Evolutionary conservation across 1,140 invertebrate genomes (phyloP).

Genomic region (Pantala flavescens): DNA sequence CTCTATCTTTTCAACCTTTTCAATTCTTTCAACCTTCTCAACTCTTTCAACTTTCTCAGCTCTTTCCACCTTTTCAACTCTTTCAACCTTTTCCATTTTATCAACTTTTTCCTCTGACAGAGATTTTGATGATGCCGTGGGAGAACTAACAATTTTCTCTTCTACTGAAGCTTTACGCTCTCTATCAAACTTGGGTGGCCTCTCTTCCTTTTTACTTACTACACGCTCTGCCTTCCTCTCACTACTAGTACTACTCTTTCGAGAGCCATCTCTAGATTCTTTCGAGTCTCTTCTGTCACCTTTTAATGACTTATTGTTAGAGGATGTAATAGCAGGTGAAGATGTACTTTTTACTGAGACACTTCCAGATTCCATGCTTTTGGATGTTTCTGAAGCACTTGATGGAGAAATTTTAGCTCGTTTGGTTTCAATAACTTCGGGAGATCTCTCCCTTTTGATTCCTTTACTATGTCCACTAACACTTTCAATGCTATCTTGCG

Average conservation of each 20-base stretch:
- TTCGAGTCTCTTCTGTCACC: slow-evolving; percentile 27
- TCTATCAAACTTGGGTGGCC: neutral
- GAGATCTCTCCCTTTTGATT: neutral
- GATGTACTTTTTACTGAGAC: neutral
- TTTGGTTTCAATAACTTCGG: slow-evolving; percentile 54
- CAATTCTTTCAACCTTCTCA: slow-evolving; percentile 23
- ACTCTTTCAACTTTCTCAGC: slow-evolving; percentile 22
- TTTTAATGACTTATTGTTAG: slow-evolving; percentile 17
- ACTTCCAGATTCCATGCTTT: slow-evolving; percentile 22
- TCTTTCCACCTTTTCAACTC: slow-evolving; percentile 19
- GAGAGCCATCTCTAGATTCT: slow-evolving; percentile 25
- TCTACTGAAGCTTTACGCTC: neutral
- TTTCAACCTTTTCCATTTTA: slow-evolving; percentile 23
- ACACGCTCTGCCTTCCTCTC: slow-evolving; percentile 32
- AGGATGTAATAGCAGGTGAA: neutral
- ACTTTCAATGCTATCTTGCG: slow-evolving; percentile 56
- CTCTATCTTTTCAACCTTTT: slow-evolving; percentile 21
- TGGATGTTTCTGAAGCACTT: slow-evolving; percentile 35
- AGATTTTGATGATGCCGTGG: neutral
- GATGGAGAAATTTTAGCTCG: slow-evolving; percentile 48
- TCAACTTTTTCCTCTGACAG: slow-evolving; percentile 19
- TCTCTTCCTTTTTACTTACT: slow-evolving; percentile 26
- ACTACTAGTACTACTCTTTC: slow-evolving; percentile 30
- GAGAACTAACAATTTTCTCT: neutral
- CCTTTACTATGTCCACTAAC: slow-evolving; percentile 18